These are phyloP conservation scores for Eidolon helvum DNA, from an alignment of 2,113 vertebrate genomes.

Conservation along the genomic window DNA sequence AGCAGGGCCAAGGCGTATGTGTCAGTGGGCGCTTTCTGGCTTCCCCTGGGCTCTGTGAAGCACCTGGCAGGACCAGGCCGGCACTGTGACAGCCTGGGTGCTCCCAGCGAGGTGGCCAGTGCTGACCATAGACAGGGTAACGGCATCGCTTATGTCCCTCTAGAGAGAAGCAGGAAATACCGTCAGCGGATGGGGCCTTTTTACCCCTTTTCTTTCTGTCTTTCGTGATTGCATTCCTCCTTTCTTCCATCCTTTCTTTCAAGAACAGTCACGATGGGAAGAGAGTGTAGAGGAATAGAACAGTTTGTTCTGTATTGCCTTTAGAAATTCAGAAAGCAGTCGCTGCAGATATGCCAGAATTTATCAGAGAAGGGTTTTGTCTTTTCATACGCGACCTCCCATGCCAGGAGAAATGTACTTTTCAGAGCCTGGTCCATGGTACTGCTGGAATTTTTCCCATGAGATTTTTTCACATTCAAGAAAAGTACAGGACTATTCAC, in stretches of 20 bases:
- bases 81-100: accelerated
- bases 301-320: not conserved
- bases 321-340: not conserved
- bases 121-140: not conserved
- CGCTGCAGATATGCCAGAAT: not conserved
- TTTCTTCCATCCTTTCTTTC: not conserved
- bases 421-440: conserved; percentile 2
- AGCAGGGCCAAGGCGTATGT: not conserved
- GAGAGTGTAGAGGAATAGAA: not conserved
- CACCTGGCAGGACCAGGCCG: not conserved
- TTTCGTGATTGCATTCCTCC: not conserved
- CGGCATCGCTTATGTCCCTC: not conserved
- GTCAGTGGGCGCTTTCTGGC: not conserved
- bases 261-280: not conserved
- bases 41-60: not conserved
- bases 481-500: not conserved
- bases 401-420: not conserved
- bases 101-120: not conserved
- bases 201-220: not conserved
- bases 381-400: not conserved
- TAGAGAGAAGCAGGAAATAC: not conserved
- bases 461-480: not conserved
- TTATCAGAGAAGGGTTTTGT: not conserved
- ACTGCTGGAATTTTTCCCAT: conserved; percentile 36
- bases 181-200: not conserved